Conservation (phyloP, 2,113 vertebrate species). For the Ellobius talpinus region DNA sequence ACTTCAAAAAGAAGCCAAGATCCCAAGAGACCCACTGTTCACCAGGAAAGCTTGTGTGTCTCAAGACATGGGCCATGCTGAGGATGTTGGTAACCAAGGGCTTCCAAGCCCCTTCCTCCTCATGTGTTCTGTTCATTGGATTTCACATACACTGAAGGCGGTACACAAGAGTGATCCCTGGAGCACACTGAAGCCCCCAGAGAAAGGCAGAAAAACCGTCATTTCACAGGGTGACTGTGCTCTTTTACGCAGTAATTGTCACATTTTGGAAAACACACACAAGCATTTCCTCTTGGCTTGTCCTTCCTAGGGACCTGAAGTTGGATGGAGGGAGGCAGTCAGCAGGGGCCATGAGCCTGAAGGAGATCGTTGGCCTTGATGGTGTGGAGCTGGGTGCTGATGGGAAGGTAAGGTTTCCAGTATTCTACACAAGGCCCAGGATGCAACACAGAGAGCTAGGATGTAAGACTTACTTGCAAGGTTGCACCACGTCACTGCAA, state of each 20-base stretch:
- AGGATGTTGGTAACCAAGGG: fast-evolving
- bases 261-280: not conserved
- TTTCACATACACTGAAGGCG: not conserved
- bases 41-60: not conserved
- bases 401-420: conserved; percentile 92
- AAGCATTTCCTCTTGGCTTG: conserved; percentile 70
- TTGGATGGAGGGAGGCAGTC: conserved; percentile 94
- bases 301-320: conserved; percentile 93
- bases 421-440: fast-evolving
- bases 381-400: conserved; percentile 98
- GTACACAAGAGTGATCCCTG: no score
- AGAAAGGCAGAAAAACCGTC: not conserved
- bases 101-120: not conserved
- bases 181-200: no score
- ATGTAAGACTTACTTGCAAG: fast-evolving
- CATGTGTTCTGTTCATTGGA: not conserved
- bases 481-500: fast-evolving
- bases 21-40: not conserved
- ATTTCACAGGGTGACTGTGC: not conserved
- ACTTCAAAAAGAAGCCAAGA: not conserved
- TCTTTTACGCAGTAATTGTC: fast-evolving
- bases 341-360: conserved; percentile 93
- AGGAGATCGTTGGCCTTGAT: conserved; percentile 97
- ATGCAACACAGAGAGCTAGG: not conserved
- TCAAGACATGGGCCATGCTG: fast-evolving